Evolutionary conservation across 2,888 invertebrate species (phyloP).

Genomic region (Aleiodes alternator): DNA sequence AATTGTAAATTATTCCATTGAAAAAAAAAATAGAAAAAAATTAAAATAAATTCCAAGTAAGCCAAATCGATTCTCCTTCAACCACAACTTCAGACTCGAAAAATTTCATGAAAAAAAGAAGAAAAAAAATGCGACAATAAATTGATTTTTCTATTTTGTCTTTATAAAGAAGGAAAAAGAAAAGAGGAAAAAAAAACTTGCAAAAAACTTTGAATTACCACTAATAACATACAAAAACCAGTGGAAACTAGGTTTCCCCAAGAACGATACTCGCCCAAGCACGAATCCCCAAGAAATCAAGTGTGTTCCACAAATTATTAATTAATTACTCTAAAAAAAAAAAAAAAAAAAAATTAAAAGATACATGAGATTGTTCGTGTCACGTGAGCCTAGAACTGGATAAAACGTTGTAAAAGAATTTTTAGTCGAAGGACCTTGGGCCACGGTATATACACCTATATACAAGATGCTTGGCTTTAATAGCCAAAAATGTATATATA

Average conservation of each 20-base stretch:
- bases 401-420: conserved; percentile 44
- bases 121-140: not conserved
- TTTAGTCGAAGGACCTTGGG: conserved; percentile 41
- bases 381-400: conserved; percentile 35
- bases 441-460: conserved; percentile 38
- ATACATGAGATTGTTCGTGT: conserved; percentile 23
- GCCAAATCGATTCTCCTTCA: conserved; percentile 1
- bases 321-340: conserved; percentile 32
- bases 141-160: not conserved
- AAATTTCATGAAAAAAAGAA: conserved; percentile 7
- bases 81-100: not conserved
- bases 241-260: too few relatives aligned
- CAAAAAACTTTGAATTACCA: not conserved
- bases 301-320: not conserved
- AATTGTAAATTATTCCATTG: not conserved
- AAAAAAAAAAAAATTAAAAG: conserved; percentile 9
- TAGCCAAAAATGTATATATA: conserved; percentile 35
- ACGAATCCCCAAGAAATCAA: too few relatives aligned
- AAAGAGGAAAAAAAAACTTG: too few relatives aligned
- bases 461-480: conserved; percentile 39
- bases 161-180: too few relatives aligned
- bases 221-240: not conserved
- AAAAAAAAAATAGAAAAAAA: too few relatives aligned
- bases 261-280: too few relatives aligned
- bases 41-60: too few relatives aligned